These are phyloP conservation scores for Spheniscus mendiculus DNA, from an alignment of 2,113 vertebrate genomes.

Conservation along the genomic window DNA sequence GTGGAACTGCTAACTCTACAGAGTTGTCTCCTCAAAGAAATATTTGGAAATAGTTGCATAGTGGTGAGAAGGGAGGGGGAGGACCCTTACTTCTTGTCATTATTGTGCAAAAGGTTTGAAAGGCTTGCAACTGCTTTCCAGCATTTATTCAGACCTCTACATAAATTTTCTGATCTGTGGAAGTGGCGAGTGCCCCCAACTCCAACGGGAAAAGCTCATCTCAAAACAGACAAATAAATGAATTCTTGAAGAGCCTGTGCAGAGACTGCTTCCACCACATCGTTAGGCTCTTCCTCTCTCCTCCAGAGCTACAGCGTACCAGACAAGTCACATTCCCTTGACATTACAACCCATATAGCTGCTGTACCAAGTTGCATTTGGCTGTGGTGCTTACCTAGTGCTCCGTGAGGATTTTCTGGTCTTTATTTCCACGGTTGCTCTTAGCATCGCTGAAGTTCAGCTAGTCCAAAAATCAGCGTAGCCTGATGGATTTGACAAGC, in stretches of 20 bases:
- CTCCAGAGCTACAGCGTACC: background rate
- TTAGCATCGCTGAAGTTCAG: background rate
- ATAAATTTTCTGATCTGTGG: background rate
- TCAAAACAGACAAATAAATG: background rate
- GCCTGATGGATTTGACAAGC: background rate
- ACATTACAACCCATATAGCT: background rate
- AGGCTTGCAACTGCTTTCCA: background rate
- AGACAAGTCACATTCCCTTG: background rate
- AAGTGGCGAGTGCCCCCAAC: background rate
- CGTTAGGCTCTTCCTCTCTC: background rate
- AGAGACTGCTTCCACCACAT: fast-evolving
- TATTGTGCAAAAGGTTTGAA: background rate
- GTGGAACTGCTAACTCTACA: background rate
- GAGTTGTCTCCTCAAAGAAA: background rate
- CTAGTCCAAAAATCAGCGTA: background rate
- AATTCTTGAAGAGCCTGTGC: background rate
- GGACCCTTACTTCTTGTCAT: background rate
- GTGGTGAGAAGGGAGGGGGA: background rate
- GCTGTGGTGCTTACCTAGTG: background rate
- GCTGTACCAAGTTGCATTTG: background rate
- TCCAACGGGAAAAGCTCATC: background rate
- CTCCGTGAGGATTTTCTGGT: background rate
- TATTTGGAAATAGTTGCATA: background rate
- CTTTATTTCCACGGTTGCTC: background rate
- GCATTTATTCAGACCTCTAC: background rate